These are phyloP conservation scores for Eristalinus aeneus DNA, from an alignment of 2,888 invertebrate species.

Conservation along the genomic window DNA sequence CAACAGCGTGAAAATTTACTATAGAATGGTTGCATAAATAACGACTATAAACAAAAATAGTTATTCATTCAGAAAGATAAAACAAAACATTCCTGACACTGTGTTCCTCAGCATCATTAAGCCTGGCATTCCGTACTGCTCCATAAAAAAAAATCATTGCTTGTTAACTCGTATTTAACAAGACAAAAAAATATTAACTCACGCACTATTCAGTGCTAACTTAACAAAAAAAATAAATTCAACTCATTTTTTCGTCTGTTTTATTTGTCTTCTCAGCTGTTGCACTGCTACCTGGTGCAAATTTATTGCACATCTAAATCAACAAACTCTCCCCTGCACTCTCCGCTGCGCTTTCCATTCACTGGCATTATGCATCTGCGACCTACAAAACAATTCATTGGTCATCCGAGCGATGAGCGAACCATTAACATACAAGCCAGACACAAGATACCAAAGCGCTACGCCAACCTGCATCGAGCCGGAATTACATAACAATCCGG, in stretches of 20 bases:
- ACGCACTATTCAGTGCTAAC: neutral
- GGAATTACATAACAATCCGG: constrained; percentile 58
- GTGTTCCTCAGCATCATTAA: too few relatives aligned
- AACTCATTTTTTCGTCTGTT: neutral
- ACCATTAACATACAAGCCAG: constrained; percentile 58
- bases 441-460: constrained; percentile 34
- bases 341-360: neutral
- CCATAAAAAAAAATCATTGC: too few relatives aligned
- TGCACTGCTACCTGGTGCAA: constrained; percentile 15
- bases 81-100: too few relatives aligned
- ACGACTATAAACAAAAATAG: too few relatives aligned
- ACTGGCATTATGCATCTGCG: constrained; percentile 68
- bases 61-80: too few relatives aligned
- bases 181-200: too few relatives aligned
- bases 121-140: too few relatives aligned
- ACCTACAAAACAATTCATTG: constrained; percentile 79
- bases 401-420: constrained; percentile 76
- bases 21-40: too few relatives aligned
- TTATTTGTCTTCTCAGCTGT: neutral
- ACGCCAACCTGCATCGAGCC: constrained; percentile 57
- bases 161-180: too few relatives aligned
- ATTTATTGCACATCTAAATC: constrained; percentile 52
- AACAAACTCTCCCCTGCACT: constrained; percentile 16
- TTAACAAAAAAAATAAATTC: neutral
- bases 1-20: too few relatives aligned